A percentile compares a stretch with the other conserved stretches of the same genome.
phyloP scores from a whole-genome alignment of 2,113 vertebrate genomes.

The Mustelus asterias region DNA sequence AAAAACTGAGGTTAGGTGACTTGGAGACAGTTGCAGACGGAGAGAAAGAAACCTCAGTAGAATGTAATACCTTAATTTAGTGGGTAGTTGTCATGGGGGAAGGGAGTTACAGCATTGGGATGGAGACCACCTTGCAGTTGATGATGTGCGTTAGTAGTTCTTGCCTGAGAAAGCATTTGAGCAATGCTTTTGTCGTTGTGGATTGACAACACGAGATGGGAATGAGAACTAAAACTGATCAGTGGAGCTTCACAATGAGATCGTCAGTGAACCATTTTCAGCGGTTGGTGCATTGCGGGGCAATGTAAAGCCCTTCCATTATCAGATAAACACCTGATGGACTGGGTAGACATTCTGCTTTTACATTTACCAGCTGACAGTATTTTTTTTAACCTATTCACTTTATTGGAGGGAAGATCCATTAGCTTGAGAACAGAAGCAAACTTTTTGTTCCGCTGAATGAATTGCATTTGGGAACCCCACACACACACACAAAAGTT shows the following conservation, averaged over 20 bases:
- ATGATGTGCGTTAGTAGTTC: background rate
- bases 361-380: background rate
- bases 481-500: background rate
- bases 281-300: background rate
- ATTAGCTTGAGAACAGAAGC: background rate
- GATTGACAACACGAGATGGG: background rate
- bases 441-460: background rate
- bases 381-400: background rate
- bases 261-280: background rate
- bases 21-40: background rate
- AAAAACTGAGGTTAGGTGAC: background rate
- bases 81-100: background rate
- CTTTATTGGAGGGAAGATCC: background rate
- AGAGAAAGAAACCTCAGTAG: background rate
- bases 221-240: background rate
- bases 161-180: background rate
- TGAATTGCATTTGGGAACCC: background rate
- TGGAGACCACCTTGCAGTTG: background rate
- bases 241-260: background rate
- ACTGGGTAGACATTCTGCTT: background rate
- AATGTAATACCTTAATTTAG: background rate
- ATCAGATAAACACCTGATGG: background rate
- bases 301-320: background rate
- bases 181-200: background rate
- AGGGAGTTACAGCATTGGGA: background rate